phyloP scores from a whole-genome alignment of 2,113 vertebrate genomes.

The Trogon melanurus region DNA sequence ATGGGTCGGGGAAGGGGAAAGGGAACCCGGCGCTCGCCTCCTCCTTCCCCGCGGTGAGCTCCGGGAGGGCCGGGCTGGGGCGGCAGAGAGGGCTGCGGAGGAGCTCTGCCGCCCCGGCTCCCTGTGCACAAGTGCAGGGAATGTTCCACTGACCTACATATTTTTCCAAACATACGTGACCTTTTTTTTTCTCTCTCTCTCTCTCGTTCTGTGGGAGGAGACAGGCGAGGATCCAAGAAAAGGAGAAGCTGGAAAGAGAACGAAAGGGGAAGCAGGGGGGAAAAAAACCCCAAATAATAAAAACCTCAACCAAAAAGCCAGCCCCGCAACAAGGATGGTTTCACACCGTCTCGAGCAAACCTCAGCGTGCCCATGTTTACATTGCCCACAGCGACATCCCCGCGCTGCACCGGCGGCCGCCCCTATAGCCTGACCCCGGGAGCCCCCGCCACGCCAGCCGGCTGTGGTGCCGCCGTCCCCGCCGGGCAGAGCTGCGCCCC shows the following conservation, averaged over 20 bases:
- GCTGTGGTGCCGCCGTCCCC: neutral
- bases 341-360: neutral
- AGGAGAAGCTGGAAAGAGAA: slow-evolving; percentile 66
- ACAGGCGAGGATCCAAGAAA: slow-evolving; percentile 77
- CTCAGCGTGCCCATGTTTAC: neutral
- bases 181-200: slow-evolving; percentile 67
- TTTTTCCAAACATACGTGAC: slow-evolving; percentile 86
- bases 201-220: slow-evolving; percentile 76
- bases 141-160: slow-evolving; percentile 88
- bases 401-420: neutral
- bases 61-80: neutral
- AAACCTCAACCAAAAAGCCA: neutral
- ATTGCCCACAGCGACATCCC: neutral
- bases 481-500: neutral
- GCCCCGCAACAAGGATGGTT: slow-evolving; percentile 5
- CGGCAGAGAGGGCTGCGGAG: neutral
- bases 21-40: neutral
- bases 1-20: slow-evolving; percentile 54
- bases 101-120: slow-evolving; percentile 27
- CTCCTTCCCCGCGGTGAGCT: neutral
- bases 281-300: neutral
- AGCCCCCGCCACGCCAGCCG: neutral
- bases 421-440: neutral
- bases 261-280: slow-evolving; percentile 5
- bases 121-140: slow-evolving; percentile 79